Conservation (phyloP, 1,140 invertebrate genomes). For the Drosophila sp. region DNA sequence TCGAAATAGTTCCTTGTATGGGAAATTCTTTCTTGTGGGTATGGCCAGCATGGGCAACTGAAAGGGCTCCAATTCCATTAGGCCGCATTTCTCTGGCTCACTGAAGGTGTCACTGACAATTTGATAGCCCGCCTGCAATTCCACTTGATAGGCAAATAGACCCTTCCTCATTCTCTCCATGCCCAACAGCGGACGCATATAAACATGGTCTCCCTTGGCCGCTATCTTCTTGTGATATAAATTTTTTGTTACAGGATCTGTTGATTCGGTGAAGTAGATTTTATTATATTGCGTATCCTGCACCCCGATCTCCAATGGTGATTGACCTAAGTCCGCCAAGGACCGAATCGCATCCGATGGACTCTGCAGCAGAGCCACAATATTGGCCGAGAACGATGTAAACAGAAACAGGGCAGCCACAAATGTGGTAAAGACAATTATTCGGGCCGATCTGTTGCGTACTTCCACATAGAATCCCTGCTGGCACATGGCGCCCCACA, state of each 20-base stretch:
- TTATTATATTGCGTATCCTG: constrained; percentile 85
- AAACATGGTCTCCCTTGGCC: constrained; percentile 84
- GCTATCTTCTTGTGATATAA: constrained; percentile 84
- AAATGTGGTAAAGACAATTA: constrained; percentile 85
- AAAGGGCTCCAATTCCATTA: constrained; percentile 85
- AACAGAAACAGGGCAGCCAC: constrained; percentile 85
- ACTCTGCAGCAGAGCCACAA: constrained; percentile 86
- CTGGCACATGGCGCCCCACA: constrained; percentile 86
- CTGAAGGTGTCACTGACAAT: constrained; percentile 85
- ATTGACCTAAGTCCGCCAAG: constrained; percentile 84
- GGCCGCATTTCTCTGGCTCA: constrained; percentile 86
- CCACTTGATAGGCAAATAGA: constrained; percentile 85
- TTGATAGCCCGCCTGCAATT: constrained; percentile 84
- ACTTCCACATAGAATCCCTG: constrained; percentile 85
- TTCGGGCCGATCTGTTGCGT: constrained; percentile 82
- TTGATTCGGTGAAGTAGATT: constrained; percentile 85
- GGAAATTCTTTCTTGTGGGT: constrained; percentile 84
- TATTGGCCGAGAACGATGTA: constrained; percentile 86
- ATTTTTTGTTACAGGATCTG: constrained; percentile 84
- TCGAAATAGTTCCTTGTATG: constrained; percentile 85
- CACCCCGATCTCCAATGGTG: constrained; percentile 84
- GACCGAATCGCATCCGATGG: constrained; percentile 84
- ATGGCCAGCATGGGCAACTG: constrained; percentile 84
- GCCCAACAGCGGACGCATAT: constrained; percentile 83
- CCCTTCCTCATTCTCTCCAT: constrained; percentile 84